phyloP scores from a whole-genome alignment of 2,888 invertebrate species.

The Sycophila texana region DNA sequence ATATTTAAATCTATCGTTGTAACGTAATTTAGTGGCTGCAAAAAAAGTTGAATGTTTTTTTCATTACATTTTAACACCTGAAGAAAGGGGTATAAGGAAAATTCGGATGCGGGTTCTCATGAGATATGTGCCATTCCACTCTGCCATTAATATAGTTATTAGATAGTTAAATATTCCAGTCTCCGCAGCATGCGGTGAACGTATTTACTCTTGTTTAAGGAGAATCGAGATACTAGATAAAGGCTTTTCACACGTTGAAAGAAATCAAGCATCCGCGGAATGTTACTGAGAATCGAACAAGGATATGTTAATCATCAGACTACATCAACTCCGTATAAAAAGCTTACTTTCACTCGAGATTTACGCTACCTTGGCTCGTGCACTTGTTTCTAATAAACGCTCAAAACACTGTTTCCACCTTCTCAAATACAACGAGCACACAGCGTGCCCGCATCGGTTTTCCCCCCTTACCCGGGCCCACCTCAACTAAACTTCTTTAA shows the following conservation, averaged over 20 bases:
- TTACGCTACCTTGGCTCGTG: slow-evolving; percentile 15
- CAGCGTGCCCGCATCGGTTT: too few species aligned
- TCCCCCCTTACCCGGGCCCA: background rate
- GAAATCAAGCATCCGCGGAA: slow-evolving; percentile 38
- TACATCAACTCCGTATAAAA: slow-evolving; percentile 42
- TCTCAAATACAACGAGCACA: background rate
- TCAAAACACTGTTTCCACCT: background rate
- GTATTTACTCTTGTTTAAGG: slow-evolving; percentile 27
- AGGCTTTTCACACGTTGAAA: slow-evolving; percentile 43
- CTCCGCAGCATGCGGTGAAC: background rate
- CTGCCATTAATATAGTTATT: too few species aligned
- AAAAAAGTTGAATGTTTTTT: too few species aligned
- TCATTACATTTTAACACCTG: too few species aligned
- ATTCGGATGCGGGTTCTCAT: too few species aligned
- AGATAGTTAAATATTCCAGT: too few species aligned
- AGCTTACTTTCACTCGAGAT: slow-evolving; percentile 51
- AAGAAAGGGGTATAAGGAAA: too few species aligned
- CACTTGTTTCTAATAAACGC: slow-evolving; percentile 31
- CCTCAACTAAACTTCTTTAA: background rate
- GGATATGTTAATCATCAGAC: slow-evolving; percentile 49
- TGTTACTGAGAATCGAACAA: slow-evolving; percentile 37
- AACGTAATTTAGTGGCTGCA: too few species aligned
- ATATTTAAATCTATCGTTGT: too few species aligned
- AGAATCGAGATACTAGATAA: slow-evolving; percentile 34
- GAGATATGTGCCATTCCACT: background rate